Conservation (phyloP, 2,113 vertebrate species). For the Eudorcas thomsonii region DNA sequence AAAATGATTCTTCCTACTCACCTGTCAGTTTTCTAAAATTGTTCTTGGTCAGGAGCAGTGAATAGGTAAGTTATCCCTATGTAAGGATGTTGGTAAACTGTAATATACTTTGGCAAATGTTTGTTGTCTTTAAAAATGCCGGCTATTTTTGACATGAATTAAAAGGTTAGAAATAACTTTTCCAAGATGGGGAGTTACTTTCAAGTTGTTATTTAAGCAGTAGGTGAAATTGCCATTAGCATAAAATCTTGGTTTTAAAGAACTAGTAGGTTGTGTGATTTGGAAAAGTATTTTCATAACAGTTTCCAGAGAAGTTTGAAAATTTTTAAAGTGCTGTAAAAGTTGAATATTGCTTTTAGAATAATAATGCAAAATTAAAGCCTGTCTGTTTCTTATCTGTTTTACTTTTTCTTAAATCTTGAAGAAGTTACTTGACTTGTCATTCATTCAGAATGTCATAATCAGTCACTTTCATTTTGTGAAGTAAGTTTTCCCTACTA, state of each 20-base stretch:
- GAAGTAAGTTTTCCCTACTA: not conserved
- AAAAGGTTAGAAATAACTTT: constrained; percentile 39
- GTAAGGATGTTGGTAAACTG: not conserved
- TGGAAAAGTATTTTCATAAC: not conserved
- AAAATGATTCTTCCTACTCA: not conserved
- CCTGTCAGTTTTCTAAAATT: not conserved
- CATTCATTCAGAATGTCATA: not conserved
- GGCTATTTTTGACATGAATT: constrained; percentile 2
- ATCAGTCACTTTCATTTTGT: constrained; percentile 11
- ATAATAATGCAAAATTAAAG: not conserved
- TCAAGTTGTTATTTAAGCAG: not conserved
- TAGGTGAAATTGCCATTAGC: not conserved
- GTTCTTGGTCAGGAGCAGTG: not conserved
- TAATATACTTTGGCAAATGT: not conserved
- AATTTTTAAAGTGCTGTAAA: not conserved
- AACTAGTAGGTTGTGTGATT: not conserved
- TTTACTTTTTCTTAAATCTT: constrained; percentile 9
- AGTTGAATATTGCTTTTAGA: not conserved
- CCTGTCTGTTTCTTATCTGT: not conserved
- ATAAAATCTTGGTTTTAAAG: constrained; percentile 17
- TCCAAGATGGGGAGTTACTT: not conserved
- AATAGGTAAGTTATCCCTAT: not conserved
- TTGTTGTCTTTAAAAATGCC: not conserved
- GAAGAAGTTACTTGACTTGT: not conserved
- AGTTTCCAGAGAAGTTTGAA: not conserved